Conservation (phyloP, 2,797 vertebrate species). For the Mallotus villosus region DNA sequence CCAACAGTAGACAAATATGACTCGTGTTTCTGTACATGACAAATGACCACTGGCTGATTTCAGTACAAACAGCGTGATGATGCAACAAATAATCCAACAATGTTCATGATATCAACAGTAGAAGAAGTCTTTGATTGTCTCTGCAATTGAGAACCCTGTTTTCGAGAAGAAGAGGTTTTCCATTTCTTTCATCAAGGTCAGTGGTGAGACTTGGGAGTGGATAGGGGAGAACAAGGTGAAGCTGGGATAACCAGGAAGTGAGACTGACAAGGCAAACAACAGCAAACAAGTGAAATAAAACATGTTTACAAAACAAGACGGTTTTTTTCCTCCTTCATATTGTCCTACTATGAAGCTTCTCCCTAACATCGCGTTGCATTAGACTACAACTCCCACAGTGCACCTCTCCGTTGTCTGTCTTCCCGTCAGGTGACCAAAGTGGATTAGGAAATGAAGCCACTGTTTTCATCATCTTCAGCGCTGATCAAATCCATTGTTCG, state of each 20-base stretch:
- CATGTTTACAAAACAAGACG: constrained; percentile 27
- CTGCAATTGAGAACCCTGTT: constrained; percentile 60
- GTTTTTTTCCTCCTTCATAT: constrained; percentile 28
- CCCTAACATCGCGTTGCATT: constrained; percentile 35
- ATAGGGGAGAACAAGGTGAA: constrained; percentile 22
- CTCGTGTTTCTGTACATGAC: constrained; percentile 23
- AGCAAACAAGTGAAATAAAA: constrained; percentile 58
- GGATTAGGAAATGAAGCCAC: too few relatives aligned
- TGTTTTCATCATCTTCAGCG: too few relatives aligned
- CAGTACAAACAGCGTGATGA: constrained; percentile 50
- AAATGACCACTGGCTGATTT: constrained; percentile 48
- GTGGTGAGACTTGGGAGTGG: constrained; percentile 23
- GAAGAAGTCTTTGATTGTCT: constrained; percentile 71
- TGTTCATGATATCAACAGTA: constrained; percentile 28
- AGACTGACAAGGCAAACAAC: constrained; percentile 40
- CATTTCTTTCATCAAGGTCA: constrained; percentile 21
- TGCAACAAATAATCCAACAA: constrained; percentile 51
- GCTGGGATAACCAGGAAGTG: constrained; percentile 22
- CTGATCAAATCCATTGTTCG: too few relatives aligned
- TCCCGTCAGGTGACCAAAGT: constrained; percentile 13
- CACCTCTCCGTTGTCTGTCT: constrained; percentile 36
- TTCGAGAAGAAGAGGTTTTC: constrained; percentile 26
- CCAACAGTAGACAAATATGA: not conserved
- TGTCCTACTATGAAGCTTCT: constrained; percentile 26
- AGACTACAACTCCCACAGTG: constrained; percentile 53